Evolutionary conservation across 2,113 vertebrate genomes (phyloP).

Genomic region (Lamprotornis superbus): DNA sequence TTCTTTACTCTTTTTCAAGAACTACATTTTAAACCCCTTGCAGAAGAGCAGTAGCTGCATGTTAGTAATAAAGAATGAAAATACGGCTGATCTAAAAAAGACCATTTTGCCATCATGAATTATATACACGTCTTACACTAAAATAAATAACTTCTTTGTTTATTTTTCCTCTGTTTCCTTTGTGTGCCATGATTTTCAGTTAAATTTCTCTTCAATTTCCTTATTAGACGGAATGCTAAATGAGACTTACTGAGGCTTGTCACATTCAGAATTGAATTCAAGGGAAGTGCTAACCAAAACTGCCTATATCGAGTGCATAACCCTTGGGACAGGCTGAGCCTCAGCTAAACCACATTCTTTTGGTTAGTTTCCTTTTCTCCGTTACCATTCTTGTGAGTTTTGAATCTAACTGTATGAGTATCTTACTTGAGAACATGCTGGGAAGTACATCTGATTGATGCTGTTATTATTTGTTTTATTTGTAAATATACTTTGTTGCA

Average conservation of each 20-base stretch:
- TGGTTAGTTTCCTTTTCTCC: constrained; percentile 42
- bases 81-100: background rate
- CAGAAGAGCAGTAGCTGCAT: background rate
- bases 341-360: constrained; percentile 15
- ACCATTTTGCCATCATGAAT: background rate
- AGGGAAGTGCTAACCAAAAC: constrained; percentile 33
- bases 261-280: constrained; percentile 19
- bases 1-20: background rate
- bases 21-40: background rate
- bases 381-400: background rate
- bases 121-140: background rate
- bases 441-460: background rate
- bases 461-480: background rate
- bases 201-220: constrained; percentile 29
- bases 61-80: background rate
- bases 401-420: background rate
- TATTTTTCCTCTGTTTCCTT: constrained; percentile 13
- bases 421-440: background rate
- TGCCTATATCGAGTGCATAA: background rate
- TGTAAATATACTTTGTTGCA: background rate
- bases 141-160: background rate
- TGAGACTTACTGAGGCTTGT: constrained; percentile 28
- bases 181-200: background rate
- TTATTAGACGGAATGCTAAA: background rate
- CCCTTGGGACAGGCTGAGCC: constrained; percentile 1